Base-by-base conservation (phyloP, 2,888 invertebrate species). In the Uropetala carovei region DNA sequence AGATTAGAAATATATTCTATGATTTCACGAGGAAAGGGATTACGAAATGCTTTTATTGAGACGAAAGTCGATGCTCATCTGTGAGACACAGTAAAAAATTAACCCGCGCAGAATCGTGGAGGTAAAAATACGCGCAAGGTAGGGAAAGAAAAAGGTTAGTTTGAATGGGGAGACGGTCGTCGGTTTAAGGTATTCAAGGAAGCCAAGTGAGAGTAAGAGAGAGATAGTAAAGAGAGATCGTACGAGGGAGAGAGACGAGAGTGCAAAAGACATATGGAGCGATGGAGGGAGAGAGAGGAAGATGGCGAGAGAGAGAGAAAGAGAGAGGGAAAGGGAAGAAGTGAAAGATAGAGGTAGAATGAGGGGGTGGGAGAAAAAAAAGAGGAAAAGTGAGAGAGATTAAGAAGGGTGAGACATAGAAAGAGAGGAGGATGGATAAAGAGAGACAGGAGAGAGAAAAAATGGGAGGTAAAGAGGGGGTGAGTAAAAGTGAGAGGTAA, bases 351-450 rank as follows among this genome's bases (percentile, higher is more conserved):
- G 68, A 22, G 68, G 68, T 11, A 14, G 64, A 18, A n/a, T n/a
- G 64, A 18, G 18, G 7, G 7, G 7, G 2, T 4, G 14, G 0
- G 68, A 8, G 68, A 68, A n/a, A 43, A 57, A 11, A 57, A 58
- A 57, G 89, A 89, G 89, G 58, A 58, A 86, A 4, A 9, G 86
- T 8, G 57, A 86, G 57, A 56, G 86, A 86, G 56, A 43, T 30
- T 2, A 58, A 22, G 22, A 22, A 56, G 57, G 10, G 8, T 3
- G 58, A 82, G 10, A 82, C 57, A 30, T 81, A 92, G 82, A 10
- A 82, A 82, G 92, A 81, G 82, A 82, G 92, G 81, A 81, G 57
- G 92, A n/a, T n/a, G n/a, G n/a, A n/a, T n/a, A n/a, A n/a, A n/a
- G n/a, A n/a, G 57, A 57, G 82, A 83, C 82, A 81, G 81, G n/a